Evolutionary conservation across 2,797 vertebrate species (phyloP).

Genomic region (Avahi laniger): DNA sequence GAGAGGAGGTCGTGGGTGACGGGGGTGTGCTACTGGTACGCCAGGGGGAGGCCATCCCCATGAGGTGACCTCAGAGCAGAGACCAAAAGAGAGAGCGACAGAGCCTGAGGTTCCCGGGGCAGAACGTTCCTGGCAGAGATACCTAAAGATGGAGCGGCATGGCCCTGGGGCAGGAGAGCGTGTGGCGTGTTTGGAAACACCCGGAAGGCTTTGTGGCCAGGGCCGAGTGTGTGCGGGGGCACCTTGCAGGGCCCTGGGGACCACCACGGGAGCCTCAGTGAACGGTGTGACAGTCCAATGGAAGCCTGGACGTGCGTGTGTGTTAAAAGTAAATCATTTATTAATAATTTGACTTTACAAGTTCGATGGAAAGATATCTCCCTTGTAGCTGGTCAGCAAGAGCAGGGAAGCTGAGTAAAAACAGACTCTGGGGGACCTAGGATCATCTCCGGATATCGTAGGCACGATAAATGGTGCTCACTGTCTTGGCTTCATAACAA

Average conservation of each 20-base stretch:
- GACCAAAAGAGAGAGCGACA: no score
- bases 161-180: neutral
- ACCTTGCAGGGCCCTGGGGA: neutral
- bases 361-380: neutral
- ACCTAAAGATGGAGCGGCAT: neutral
- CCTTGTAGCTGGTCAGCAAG: neutral
- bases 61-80: neutral
- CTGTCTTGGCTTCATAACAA: neutral
- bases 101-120: no score
- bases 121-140: neutral
- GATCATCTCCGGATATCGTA: neutral
- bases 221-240: no score
- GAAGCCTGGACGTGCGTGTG: neutral
- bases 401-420: neutral
- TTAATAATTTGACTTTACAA: neutral
- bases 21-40: accelerated
- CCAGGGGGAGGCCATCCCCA: no score
- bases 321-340: neutral
- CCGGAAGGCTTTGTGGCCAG: neutral
- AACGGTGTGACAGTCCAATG: accelerated
- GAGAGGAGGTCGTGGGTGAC: neutral
- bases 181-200: neutral
- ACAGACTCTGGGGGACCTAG: no score
- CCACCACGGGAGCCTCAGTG: neutral
- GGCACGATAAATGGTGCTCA: neutral